phyloP scores from a whole-genome alignment of 2,113 vertebrate genomes.

The Tilapia sparmanii region DNA sequence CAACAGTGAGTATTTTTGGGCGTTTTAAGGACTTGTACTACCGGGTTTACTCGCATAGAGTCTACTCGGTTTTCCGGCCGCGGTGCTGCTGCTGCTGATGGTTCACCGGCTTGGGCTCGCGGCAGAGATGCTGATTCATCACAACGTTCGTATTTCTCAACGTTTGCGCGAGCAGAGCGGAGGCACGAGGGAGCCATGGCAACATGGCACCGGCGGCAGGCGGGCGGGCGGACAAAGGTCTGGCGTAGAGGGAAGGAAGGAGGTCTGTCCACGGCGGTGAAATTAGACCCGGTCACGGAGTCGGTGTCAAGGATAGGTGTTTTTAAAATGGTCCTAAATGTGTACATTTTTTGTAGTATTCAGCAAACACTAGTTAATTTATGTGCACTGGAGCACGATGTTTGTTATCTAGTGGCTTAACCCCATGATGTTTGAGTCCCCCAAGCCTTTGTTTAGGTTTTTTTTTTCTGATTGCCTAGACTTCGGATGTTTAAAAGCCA shows the following conservation, averaged over 20 bases:
- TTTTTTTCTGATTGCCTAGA: not conserved
- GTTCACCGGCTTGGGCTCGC: constrained; percentile 8
- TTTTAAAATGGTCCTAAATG: not conserved
- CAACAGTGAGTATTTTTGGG: not conserved
- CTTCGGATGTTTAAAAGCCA: not conserved
- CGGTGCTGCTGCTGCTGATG: not conserved
- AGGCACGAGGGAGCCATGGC: constrained; percentile 67
- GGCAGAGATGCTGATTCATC: constrained; percentile 70
- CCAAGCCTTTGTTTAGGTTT: not conserved
- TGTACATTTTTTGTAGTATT: not conserved
- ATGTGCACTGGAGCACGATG: not conserved
- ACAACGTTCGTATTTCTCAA: constrained; percentile 55
- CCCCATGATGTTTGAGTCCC: not conserved
- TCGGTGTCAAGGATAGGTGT: not conserved
- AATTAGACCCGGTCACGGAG: not conserved
- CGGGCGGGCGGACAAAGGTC: constrained; percentile 64
- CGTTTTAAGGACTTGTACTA: not conserved
- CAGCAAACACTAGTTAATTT: not conserved
- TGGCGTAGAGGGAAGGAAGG: constrained; percentile 13
- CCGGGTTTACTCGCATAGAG: not conserved
- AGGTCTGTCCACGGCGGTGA: not conserved
- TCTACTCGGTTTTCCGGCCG: not conserved
- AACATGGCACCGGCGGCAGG: constrained; percentile 63
- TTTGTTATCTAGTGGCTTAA: not conserved
- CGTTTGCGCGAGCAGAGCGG: constrained; percentile 49